These are phyloP conservation scores for Incurvaria masculella DNA, from an alignment of 2,888 invertebrate species.

Conservation along the genomic window DNA sequence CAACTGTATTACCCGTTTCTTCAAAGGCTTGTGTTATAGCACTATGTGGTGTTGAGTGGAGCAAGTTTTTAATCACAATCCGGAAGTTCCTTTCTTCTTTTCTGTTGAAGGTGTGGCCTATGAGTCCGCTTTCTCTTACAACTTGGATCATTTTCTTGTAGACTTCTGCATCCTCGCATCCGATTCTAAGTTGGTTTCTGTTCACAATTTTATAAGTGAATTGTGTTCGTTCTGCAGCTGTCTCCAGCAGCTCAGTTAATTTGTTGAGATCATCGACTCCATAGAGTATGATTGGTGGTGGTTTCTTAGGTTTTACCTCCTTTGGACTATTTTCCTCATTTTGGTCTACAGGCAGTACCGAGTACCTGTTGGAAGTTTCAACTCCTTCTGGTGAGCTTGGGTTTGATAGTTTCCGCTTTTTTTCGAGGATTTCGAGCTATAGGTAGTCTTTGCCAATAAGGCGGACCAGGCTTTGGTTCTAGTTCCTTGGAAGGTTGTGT, in stretches of 20 bases:
- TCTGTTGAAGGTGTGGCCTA: background rate
- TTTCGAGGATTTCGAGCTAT: no score
- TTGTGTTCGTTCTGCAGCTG: background rate
- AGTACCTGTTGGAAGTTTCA: background rate
- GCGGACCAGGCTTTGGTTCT: no score
- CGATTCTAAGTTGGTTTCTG: background rate
- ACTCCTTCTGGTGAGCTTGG: background rate
- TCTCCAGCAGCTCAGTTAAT: background rate
- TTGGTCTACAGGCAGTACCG: background rate
- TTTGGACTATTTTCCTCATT: background rate
- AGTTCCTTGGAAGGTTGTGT: no score
- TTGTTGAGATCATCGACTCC: conserved; percentile 10
- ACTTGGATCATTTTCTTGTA: background rate
- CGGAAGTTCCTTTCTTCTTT: conserved; percentile 1
- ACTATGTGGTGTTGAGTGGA: conserved; percentile 6
- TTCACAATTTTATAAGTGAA: background rate
- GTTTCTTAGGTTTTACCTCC: background rate
- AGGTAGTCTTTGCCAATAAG: no score
- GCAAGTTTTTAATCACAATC: conserved; percentile 10
- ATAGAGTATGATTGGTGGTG: conserved; percentile 25
- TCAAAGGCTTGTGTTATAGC: background rate
- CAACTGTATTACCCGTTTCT: background rate
- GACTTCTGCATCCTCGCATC: background rate
- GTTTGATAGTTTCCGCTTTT: background rate
- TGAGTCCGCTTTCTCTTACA: background rate